Evolutionary conservation across 92 coral and sea anemone genomes (phyloP), one percentile per base, ranked within the genome.

Genomic region (Paragorgia papillata): DNA sequence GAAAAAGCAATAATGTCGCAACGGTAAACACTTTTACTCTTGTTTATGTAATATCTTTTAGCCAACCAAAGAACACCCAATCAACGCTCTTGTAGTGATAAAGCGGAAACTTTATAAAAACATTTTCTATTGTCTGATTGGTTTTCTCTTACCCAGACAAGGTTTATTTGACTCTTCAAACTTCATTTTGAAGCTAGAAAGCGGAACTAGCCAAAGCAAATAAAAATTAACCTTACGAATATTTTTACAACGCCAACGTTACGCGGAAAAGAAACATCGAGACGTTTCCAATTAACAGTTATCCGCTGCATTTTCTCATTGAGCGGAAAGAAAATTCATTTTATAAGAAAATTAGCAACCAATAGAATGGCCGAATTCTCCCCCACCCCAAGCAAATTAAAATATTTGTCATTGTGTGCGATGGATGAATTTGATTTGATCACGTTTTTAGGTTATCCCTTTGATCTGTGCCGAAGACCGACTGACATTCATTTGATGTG

Each of bases 371-470:
- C 54, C 62, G 64, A 71, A 35, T 57, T 35, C 50, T 53, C 63
- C 60, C 59, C 78, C 78, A 31, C 78, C 78, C 78, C 44, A 53
- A 26, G 78, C 64, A 71, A 71, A 71, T 71, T 71, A 71, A 71
- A 71, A 71, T 71, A 71, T 71, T 71, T 71, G 78, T 71, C 78
- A 71, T 71, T 71, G 78, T 71, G 78, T 71, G 78, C 64, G 30
- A 53, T 71, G 78, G 44, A 71, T 71, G 78, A 71, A 71, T 71
- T 71, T 71, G 78, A 71, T 71, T 71, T 51, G 78, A 71, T 71
- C 78, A 71, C 78, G 78, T 71, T 71, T 71, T 71, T 58, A 31
- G 9, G 50, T 71, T 71, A 48, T 71, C 75, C 57, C 78, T 71
- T 71, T 71, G 78, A 71, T 71, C 63, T 71, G 25, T 54, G 50